Evolutionary conservation across 2,888 invertebrate genomes (phyloP).

Genomic region (Heliothis peltigera): DNA sequence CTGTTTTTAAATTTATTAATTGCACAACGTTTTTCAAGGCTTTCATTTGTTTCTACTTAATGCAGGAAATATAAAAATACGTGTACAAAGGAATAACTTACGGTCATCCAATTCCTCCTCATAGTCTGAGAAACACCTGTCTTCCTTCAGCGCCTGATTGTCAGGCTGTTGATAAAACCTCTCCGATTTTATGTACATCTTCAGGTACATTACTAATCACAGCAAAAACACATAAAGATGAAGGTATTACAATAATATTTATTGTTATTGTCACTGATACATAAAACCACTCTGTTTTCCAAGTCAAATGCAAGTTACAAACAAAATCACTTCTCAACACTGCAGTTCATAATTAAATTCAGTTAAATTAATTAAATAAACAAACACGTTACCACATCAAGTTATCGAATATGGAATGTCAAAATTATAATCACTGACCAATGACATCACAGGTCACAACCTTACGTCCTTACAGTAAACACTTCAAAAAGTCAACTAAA

Average conservation of each 20-base stretch:
- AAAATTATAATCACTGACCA: conserved; percentile 50
- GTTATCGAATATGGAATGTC: conserved; percentile 37
- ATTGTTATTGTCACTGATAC: conserved; percentile 26
- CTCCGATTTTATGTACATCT: conserved; percentile 87
- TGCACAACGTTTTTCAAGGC: no score
- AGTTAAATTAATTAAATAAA: conserved; percentile 9
- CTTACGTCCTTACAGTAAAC: conserved; percentile 51
- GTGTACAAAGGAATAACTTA: conserved; percentile 67
- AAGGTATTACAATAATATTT: neutral
- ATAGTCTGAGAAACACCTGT: conserved; percentile 82
- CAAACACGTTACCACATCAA: conserved; percentile 29
- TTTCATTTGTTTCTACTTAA: neutral
- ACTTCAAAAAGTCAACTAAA: conserved; percentile 8
- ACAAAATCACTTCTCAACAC: conserved; percentile 23
- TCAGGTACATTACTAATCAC: conserved; percentile 80
- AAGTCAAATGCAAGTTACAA: conserved; percentile 10
- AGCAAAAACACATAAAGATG: conserved; percentile 39
- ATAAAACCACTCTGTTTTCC: conserved; percentile 28
- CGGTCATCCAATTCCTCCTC: conserved; percentile 84
- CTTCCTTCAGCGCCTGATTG: conserved; percentile 79
- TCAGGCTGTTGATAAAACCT: conserved; percentile 84
- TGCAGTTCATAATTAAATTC: conserved; percentile 9
- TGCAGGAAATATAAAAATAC: neutral
- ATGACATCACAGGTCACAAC: conserved; percentile 57
- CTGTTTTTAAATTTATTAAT: no score